Evolutionary conservation across 64 coral and sea anemone species (phyloP).

Genomic region (Acropora yongei): DNA sequence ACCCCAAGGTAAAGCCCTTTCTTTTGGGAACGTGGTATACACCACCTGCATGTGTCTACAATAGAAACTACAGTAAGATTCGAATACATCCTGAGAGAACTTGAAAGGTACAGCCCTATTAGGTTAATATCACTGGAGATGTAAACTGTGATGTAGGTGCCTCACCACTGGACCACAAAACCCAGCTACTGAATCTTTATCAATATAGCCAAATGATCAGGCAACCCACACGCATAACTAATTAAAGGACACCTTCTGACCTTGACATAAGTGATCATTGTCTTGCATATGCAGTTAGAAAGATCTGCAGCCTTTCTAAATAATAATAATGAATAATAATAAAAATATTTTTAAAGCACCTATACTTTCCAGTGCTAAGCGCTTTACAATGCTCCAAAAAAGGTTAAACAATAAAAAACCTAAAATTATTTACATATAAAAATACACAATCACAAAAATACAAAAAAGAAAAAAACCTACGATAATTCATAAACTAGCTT

Average conservation of each 20-base stretch:
- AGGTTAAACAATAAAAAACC: too few species aligned
- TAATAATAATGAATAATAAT: not conserved
- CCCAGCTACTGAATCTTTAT: too few species aligned
- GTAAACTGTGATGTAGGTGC: not conserved
- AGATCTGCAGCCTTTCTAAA: not conserved
- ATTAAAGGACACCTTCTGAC: not conserved
- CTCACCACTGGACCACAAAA: conserved; percentile 7
- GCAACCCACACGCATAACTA: too few species aligned
- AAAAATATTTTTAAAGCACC: too few species aligned
- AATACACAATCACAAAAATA: too few species aligned
- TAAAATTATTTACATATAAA: too few species aligned
- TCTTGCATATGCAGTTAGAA: not conserved
- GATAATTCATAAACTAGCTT: too few species aligned
- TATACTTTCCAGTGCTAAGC: too few species aligned
- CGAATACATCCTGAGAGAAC: not conserved
- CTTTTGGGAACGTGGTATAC: not conserved
- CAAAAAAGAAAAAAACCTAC: too few species aligned
- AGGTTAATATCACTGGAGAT: not conserved
- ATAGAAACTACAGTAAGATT: conserved; percentile 7
- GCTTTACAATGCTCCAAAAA: too few species aligned
- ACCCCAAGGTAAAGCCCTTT: not conserved
- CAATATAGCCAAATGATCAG: too few species aligned
- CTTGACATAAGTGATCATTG: conserved; percentile 12
- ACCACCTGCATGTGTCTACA: not conserved
- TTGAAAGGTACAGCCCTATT: not conserved